Evolutionary conservation across 2,888 invertebrate species (phyloP).

Genomic region (Drosophila antonietae): DNA sequence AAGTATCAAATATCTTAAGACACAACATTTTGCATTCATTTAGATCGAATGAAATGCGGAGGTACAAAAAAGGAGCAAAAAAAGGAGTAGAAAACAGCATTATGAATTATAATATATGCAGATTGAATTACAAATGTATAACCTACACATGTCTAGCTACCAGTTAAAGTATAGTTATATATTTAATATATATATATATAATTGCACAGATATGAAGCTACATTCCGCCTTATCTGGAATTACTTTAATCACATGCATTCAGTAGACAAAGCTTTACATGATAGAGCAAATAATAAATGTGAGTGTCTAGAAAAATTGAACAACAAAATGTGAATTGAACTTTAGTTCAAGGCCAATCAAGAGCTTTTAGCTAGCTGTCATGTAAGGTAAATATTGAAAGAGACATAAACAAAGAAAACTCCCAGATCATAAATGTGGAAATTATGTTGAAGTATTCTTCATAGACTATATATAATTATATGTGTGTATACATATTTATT

Average conservation of each 20-base stretch:
- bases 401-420: constrained; percentile 18
- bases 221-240: constrained; percentile 5
- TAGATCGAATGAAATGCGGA: no score
- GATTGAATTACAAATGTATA: neutral
- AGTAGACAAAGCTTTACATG: constrained; percentile 58
- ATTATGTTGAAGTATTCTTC: constrained; percentile 15
- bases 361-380: constrained; percentile 2
- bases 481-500: neutral
- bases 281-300: constrained; percentile 39
- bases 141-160: neutral
- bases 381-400: constrained; percentile 37
- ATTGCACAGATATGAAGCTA: neutral
- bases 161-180: neutral
- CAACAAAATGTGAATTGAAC: constrained; percentile 58
- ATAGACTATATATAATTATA: neutral
- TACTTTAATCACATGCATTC: constrained; percentile 22
- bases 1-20: no score
- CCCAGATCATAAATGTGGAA: constrained; percentile 49
- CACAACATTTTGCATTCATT: no score
- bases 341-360: constrained; percentile 56
- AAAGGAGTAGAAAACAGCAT: no score
- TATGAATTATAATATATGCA: no score
- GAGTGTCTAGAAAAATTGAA: constrained; percentile 16
- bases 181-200: neutral
- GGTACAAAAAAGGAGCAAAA: no score